Base-by-base conservation (phyloP, 2,113 vertebrate species). In the Sceloporus undulatus region DNA sequence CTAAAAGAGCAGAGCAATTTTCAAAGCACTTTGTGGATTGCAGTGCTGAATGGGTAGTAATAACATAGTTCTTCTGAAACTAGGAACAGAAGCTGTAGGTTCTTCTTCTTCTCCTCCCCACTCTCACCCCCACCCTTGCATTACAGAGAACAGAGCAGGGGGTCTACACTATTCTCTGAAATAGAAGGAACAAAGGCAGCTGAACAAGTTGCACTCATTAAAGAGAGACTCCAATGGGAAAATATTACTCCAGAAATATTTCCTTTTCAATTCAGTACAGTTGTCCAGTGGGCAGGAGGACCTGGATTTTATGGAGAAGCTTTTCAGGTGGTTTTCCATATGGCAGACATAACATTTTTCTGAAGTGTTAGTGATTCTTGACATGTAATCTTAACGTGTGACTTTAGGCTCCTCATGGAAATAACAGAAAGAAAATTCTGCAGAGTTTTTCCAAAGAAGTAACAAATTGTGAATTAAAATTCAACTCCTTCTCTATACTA, bases 21-120 rank as follows among this genome's bases (percentile, higher is more conserved):
- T 48, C 75, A 82, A 82, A 82, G 54, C 73, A 66, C 40, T 82
- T 68, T 82, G 42, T 27, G 73, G 71, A 66, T 59, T 75, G 40
- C 34, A 18, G 19, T 54, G 73, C 6, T 88, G 78, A 82, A 87
- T 87, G 29, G 29, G 62, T n/a, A 34, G 85, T 52, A 78, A 78
- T 65, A 78, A 68, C 42, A 66, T 59, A 77, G 23, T 77, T 25
- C 56, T 48, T 66, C 68, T 48, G 62, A 62, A 4, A 75, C 10
- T 11, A 52, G 70, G 40, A 76, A 59, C 40, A 76, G 29, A 82
- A 75, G 79, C 56, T 65, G n/a, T 7, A 76, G 11, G 2, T n/a
- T 81, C 23, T 13, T 68, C 38, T 68, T 29, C 34, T 85, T 21
- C 48, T 18, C 42, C 27, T 71, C 19, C 34, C n/a, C 19, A 4